Percentiles rank a stretch among this genome's conserved stretches.
phyloP scores from a whole-genome alignment of 92 coral and sea anemone species.

The Bergia sp. region DNA sequence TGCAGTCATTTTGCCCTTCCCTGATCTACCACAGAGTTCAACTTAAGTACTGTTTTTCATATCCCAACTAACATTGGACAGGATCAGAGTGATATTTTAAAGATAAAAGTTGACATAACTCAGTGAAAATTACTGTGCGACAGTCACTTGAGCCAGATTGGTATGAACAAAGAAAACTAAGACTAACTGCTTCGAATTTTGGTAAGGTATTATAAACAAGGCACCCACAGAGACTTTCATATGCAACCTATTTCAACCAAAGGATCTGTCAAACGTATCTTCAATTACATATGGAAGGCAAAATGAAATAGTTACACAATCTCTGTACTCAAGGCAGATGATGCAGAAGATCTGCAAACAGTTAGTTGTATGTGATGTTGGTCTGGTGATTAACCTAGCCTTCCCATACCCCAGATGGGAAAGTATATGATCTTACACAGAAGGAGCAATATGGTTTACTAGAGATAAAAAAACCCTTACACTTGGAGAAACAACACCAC shows the following conservation, averaged over 20 bases:
- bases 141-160: conserved; percentile 48
- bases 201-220: conserved; percentile 25
- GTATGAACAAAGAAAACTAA: conserved; percentile 25
- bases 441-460: conserved; percentile 23
- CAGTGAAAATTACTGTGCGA: conserved; percentile 37
- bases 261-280: conserved; percentile 47
- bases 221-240: conserved; percentile 43
- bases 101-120: conserved; percentile 9
- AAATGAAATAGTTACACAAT: conserved; percentile 28
- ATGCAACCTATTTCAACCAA: conserved; percentile 31
- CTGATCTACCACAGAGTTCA: neutral
- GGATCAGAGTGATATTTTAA: conserved; percentile 2
- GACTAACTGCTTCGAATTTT: conserved; percentile 56
- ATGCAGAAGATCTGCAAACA: conserved; percentile 40
- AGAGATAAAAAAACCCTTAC: conserved; percentile 11
- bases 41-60: conserved; percentile 11
- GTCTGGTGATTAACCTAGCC: conserved; percentile 20
- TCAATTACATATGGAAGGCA: conserved; percentile 42
- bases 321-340: conserved; percentile 43
- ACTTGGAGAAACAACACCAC: conserved; percentile 10
- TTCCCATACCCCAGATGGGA: conserved; percentile 9
- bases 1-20: conserved; percentile 8
- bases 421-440: neutral
- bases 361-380: conserved; percentile 27
- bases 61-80: conserved; percentile 8